These are phyloP conservation scores for Notodonta dromedarius DNA, from an alignment of 2,888 invertebrate genomes.

Conservation along the genomic window DNA sequence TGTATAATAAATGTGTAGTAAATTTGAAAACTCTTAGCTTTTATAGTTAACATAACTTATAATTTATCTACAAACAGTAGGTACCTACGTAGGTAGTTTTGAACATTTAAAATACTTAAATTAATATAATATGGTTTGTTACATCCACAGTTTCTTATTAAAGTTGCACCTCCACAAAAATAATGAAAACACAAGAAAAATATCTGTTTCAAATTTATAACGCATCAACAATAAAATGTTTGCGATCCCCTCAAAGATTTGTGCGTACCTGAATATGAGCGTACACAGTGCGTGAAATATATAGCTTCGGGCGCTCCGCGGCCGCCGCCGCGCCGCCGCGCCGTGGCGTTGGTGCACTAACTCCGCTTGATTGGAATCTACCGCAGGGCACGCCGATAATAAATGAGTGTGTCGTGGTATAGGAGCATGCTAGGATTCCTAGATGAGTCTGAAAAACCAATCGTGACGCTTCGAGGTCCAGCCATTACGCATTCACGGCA, in stretches of 20 bases:
- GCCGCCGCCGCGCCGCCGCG: constrained; percentile 1
- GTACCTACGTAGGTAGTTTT: too few relatives aligned
- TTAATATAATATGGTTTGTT: too few relatives aligned
- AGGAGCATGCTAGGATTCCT: constrained; percentile 23
- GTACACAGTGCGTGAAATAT: constrained; percentile 59
- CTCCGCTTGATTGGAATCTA: constrained; percentile 74
- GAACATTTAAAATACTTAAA: too few relatives aligned
- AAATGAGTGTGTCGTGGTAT: constrained; percentile 53
- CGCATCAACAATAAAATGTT: constrained; percentile 42
- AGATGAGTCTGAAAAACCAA: constrained; percentile 24
- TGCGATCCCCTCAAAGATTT: constrained; percentile 50
- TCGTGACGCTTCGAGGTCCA: too few relatives aligned
- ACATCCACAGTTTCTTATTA: too few relatives aligned
- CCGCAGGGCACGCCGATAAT: constrained; percentile 58
- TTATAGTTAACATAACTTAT: background rate
- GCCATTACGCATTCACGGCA: too few relatives aligned
- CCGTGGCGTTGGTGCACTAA: constrained; percentile 53
- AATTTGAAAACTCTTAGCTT: background rate
- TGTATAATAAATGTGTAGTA: constrained; percentile 16
- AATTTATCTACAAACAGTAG: too few relatives aligned
- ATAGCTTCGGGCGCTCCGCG: constrained; percentile 48
- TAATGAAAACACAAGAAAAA: too few relatives aligned
- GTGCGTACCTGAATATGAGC: constrained; percentile 58
- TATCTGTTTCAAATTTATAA: too few relatives aligned
- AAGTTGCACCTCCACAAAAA: background rate